Evolutionary conservation across 1,140 invertebrate genomes (phyloP).

Genomic region (Hydropsyche tenuis): DNA sequence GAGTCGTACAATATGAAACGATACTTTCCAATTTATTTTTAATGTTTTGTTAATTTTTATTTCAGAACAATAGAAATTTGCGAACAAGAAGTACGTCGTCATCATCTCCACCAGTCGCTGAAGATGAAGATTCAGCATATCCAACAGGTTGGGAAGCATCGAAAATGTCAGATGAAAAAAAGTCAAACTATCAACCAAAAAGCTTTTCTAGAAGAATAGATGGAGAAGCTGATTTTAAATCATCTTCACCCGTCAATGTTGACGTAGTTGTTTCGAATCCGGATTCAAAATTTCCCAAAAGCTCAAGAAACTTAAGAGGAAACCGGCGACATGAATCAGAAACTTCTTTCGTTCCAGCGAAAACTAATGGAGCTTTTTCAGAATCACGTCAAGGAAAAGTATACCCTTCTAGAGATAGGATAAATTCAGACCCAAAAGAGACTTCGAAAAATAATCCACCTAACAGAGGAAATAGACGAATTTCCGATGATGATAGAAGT

Average conservation of each 20-base stretch:
- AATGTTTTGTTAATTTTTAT: slow-evolving; percentile 31
- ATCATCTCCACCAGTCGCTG: slow-evolving; percentile 4
- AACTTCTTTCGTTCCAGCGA: slow-evolving; percentile 34
- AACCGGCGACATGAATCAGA: slow-evolving; percentile 32
- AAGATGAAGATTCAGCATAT: slow-evolving; percentile 30
- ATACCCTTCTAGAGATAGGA: slow-evolving; percentile 34
- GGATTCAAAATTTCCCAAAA: slow-evolving; percentile 36
- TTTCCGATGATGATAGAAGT: not conserved
- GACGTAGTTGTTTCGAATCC: slow-evolving; percentile 8
- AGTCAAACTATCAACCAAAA: slow-evolving; percentile 23
- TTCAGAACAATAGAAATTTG: slow-evolving; percentile 43
- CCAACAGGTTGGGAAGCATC: slow-evolving; percentile 34
- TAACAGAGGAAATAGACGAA: slow-evolving; percentile 38
- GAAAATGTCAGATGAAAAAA: slow-evolving; percentile 4
- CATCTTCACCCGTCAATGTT: slow-evolving; percentile 11
- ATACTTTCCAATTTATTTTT: slow-evolving; percentile 9
- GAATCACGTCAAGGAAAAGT: slow-evolving; percentile 42
- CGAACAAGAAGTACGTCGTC: slow-evolving; percentile 31
- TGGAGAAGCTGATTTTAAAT: slow-evolving; percentile 25
- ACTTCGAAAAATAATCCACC: not conserved
- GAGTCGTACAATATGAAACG: too few species aligned
- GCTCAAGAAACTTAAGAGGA: slow-evolving; percentile 38
- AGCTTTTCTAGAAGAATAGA: slow-evolving; percentile 42
- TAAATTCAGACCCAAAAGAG: not conserved
- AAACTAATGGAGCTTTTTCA: slow-evolving; percentile 45